Evolutionary conservation across 2,888 invertebrate genomes (phyloP).

Genomic region (Epistrophe grossulariae): DNA sequence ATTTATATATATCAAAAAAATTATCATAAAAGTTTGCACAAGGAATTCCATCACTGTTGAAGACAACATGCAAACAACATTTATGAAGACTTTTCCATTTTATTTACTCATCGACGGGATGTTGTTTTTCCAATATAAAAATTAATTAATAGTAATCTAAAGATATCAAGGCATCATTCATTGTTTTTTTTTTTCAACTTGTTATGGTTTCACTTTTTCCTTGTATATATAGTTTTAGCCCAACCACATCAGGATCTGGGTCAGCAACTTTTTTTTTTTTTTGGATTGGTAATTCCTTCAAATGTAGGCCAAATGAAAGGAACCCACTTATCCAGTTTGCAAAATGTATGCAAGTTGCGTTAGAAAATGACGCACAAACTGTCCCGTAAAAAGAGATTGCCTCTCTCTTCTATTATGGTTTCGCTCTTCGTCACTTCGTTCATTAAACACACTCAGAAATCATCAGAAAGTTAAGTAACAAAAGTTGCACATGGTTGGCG

Average conservation of each 20-base stretch:
- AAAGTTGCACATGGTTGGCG: conserved; percentile 35
- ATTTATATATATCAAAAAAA: conserved; percentile 8
- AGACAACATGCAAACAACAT: not conserved
- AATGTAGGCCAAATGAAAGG: conserved; percentile 47
- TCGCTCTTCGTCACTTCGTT: not conserved
- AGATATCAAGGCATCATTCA: not conserved
- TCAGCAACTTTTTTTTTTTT: conserved; percentile 37
- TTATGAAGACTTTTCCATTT: not conserved
- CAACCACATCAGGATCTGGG: conserved; percentile 46
- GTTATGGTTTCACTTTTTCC: conserved; percentile 21
- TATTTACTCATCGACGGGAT: not conserved
- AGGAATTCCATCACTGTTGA: not conserved
- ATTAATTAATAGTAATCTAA: not conserved
- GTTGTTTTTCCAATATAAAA: not conserved
- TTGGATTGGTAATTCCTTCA: conserved; percentile 4
- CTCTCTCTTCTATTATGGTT: not conserved
- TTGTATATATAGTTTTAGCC: not conserved
- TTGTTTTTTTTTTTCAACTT: conserved; percentile 12
- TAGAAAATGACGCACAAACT: conserved; percentile 33
- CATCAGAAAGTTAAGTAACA: conserved; percentile 14
- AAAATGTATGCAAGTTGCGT: conserved; percentile 8
- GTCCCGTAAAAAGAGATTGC: conserved; percentile 50
- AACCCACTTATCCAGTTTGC: conserved; percentile 47
- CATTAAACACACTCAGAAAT: conserved; percentile 18
- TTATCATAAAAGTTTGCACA: not conserved